phyloP scores from a whole-genome alignment of 2,888 invertebrate genomes.

The Invenusta paracnida region DNA sequence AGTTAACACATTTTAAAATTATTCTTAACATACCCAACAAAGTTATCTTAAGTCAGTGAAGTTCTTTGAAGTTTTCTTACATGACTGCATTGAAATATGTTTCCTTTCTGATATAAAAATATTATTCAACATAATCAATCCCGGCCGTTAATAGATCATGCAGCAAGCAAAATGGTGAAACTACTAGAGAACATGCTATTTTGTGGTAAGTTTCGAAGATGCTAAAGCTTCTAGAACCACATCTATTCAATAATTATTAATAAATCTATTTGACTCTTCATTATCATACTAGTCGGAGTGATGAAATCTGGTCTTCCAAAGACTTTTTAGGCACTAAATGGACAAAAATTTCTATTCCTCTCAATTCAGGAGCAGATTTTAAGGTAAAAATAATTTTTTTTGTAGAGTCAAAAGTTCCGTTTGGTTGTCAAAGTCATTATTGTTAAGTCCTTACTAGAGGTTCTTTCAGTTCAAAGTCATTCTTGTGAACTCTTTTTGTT shows the following conservation, averaged over 20 bases:
- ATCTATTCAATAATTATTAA: not conserved
- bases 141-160: slow-evolving; percentile 1
- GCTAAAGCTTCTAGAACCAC: too few species aligned
- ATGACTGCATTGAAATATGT: too few species aligned
- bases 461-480: not conserved
- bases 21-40: not conserved
- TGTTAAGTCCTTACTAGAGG: too few species aligned
- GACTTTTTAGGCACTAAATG: not conserved
- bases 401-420: not conserved
- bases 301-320: slow-evolving; percentile 36
- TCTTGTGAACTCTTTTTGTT: too few species aligned
- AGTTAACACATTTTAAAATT: too few species aligned
- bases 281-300: slow-evolving; percentile 24
- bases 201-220: not conserved
- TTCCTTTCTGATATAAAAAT: too few species aligned
- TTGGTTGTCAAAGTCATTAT: not conserved
- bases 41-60: not conserved
- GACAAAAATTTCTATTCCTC: not conserved
- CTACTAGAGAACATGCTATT: not conserved
- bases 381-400: not conserved
- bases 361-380: slow-evolving; percentile 31
- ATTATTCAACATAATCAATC: too few species aligned
- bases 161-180: not conserved
- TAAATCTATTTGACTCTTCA: not conserved
- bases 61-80: too few species aligned